Conservation (phyloP, 2,888 invertebrate species). For the Mamestra brassicae region DNA sequence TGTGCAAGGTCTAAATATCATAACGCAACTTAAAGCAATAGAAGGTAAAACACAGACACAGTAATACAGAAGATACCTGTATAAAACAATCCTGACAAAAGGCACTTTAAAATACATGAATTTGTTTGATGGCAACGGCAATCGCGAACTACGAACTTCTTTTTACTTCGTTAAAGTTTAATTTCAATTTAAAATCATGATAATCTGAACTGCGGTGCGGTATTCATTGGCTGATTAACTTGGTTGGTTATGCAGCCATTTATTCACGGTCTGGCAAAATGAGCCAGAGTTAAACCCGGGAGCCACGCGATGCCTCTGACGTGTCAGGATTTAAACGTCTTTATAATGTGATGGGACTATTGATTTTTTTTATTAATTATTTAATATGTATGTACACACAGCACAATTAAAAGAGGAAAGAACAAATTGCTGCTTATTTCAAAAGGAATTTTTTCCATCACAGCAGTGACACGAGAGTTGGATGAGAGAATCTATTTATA, state of each 20-base stretch:
- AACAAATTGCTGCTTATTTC: no score
- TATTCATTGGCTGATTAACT: constrained; percentile 50
- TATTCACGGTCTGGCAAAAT: constrained; percentile 43
- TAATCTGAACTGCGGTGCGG: constrained; percentile 36
- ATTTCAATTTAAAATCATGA: constrained; percentile 53
- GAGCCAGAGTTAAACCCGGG: constrained; percentile 11
- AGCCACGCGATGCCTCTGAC: constrained; percentile 24
- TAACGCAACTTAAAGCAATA: neutral
- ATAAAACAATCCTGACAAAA: neutral
- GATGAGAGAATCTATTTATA: no score
- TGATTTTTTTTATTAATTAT: neutral
- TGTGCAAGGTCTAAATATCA: neutral
- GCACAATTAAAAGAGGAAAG: no score
- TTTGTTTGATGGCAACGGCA: constrained; percentile 17
- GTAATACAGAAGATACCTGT: neutral
- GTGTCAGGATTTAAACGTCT: constrained; percentile 27
- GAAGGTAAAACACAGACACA: neutral
- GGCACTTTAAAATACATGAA: neutral
- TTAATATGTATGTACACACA: no score
- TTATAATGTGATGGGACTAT: neutral
- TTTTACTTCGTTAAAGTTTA: constrained; percentile 18
- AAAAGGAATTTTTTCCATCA: no score
- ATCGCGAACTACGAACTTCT: neutral
- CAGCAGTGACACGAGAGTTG: no score
- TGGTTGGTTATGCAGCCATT: constrained; percentile 31